phyloP scores from a whole-genome alignment of 1,140 invertebrate species.

The Pectinophora gossypiella region DNA sequence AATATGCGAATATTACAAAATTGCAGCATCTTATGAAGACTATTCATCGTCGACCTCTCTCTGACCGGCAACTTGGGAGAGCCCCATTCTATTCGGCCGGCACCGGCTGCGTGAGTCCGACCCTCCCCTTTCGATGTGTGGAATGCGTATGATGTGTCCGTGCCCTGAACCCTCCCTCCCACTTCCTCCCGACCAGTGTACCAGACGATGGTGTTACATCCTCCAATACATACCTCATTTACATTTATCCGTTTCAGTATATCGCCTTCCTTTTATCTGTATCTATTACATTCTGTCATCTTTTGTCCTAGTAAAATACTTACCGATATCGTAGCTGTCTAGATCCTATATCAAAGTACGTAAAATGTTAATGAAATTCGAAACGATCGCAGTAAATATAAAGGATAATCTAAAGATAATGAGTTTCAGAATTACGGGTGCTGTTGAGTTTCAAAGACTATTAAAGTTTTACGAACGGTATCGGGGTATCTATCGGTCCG shows the following conservation, averaged over 20 bases:
- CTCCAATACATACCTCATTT: constrained; percentile 24
- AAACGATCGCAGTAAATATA: not conserved
- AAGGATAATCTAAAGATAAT: not conserved
- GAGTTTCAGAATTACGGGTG: not conserved
- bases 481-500: not conserved
- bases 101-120: constrained; percentile 65
- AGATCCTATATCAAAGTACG: not conserved
- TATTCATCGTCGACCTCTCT: constrained; percentile 79
- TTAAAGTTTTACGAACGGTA: not conserved
- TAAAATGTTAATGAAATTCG: not conserved
- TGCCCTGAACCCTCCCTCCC: constrained; percentile 23
- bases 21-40: constrained; percentile 78
- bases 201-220: constrained; percentile 55
- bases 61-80: constrained; percentile 68
- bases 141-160: constrained; percentile 61
- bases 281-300: constrained; percentile 2
- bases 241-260: constrained; percentile 24
- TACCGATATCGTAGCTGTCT: not conserved
- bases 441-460: not conserved
- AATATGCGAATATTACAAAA: constrained; percentile 72
- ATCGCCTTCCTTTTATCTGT: constrained; percentile 5
- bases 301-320: not conserved
- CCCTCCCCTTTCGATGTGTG: constrained; percentile 66
- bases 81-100: constrained; percentile 57
- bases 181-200: constrained; percentile 40